Base-by-base conservation (phyloP, 92 coral and sea anemone species). In the Meandrina meandrites region DNA sequence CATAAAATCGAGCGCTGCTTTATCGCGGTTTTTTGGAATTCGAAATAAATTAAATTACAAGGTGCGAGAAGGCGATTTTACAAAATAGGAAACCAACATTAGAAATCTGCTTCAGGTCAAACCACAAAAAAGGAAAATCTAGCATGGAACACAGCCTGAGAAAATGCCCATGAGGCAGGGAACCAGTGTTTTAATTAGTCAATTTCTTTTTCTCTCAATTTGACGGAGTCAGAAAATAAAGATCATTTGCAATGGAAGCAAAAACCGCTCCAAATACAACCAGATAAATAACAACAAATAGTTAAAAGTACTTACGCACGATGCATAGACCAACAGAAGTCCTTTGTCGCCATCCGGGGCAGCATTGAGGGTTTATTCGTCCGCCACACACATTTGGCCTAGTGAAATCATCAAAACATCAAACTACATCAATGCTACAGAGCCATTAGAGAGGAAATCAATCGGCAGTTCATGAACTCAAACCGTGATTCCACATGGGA, bases 301-400 rank as follows among this genome's bases (percentile, higher is more conserved):
- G 21, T 48, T n/a, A 22, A 47, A 24, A 58, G 35, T 87, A 95
- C 98, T 93, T 93, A 95, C 98, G 98, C 45, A 93, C 93, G 75
- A 95, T 89, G 62, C 98, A 95, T 19, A 95, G 78, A 48, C 98
- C 98, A 45, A 95, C 85, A 4, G 98, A 91, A 77, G 96, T 50
- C 37, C 94, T 88, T 64, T 90, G 96, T 70, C 89, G 96, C 98
- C 98, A 95, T 2, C 98, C 98, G 1, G 93, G 94, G 60, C 98
- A 95, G 78, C 98, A 95, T 1, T 72, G 90, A 0, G 97, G 95
- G 34, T 95, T 91, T 12, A 81, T 80, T 58, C 78, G 77, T 7
- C 95, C 95, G 30, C 98, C 99, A 68, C 99, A 97, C 56, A 97
- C 94, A 79, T 96, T 95, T 31, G 99, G 98, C 30, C 99, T 97